Evolutionary conservation across 1,140 invertebrate species (phyloP).

Genomic region (Wiebesia pumilae): DNA sequence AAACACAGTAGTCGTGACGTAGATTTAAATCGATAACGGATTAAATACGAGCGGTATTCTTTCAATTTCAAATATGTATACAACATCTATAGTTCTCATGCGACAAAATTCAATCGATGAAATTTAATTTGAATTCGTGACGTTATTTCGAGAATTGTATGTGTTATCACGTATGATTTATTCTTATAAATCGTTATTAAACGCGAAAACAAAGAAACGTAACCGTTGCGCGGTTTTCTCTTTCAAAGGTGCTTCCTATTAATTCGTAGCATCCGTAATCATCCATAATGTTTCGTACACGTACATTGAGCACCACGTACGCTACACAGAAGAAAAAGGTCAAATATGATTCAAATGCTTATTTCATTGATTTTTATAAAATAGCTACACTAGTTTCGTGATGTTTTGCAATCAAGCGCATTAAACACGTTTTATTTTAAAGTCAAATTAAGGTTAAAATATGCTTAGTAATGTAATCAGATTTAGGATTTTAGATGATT

Average conservation of each 20-base stretch:
- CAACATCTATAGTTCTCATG: neutral
- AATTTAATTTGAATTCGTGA: neutral
- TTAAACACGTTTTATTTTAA: constrained; percentile 6
- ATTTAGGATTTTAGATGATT: constrained; percentile 34
- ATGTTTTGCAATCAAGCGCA: constrained; percentile 27
- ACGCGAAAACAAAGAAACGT: no score
- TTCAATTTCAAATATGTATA: no score
- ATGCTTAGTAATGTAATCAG: constrained; percentile 40
- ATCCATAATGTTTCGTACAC: no score
- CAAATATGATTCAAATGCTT: neutral
- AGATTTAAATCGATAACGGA: no score
- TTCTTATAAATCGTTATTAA: no score
- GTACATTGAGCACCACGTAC: neutral
- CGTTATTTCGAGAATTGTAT: neutral
- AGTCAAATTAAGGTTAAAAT: constrained; percentile 39
- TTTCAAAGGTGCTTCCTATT: no score
- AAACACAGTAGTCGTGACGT: no score
- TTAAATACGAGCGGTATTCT: no score
- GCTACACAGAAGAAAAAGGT: neutral
- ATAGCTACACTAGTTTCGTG: constrained; percentile 31
- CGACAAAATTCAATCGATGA: neutral
- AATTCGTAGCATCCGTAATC: no score
- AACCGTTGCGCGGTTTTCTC: no score
- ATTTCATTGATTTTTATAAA: constrained; percentile 32
- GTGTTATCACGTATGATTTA: no score